Percentiles rank a stretch among this genome's conserved stretches.
These are phyloP conservation scores for Leucoma salicis DNA, from an alignment of 2,888 invertebrate genomes.

Conservation along the genomic window DNA sequence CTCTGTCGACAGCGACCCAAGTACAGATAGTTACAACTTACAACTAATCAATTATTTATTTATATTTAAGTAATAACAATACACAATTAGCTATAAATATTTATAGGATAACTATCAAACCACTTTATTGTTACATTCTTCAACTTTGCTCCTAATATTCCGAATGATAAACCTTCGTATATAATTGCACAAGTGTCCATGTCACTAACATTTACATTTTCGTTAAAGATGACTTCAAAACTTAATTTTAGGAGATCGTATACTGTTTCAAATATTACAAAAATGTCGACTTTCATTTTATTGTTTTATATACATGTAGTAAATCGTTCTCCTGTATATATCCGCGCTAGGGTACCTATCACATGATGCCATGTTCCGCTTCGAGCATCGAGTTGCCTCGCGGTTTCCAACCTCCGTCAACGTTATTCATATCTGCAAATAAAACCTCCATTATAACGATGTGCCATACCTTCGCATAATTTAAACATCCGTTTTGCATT, in stretches of 20 bases:
- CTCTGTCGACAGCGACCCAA: conserved; percentile 63
- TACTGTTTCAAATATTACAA: conserved; percentile 83
- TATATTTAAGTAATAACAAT: conserved; percentile 82
- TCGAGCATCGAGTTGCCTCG: conserved; percentile 21
- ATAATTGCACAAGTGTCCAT: conserved; percentile 66
- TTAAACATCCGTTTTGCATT: conserved; percentile 26
- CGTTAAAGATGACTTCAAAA: conserved; percentile 80
- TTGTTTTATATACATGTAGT: conserved; percentile 75
- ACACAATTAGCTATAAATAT: conserved; percentile 83
- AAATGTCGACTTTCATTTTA: conserved; percentile 59
- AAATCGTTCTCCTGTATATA: conserved; percentile 74
- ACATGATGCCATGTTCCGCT: conserved; percentile 32
- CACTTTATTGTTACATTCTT: conserved; percentile 70
- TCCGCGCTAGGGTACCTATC: conserved; percentile 50
- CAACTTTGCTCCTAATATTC: conserved; percentile 63
- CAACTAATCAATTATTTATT: conserved; percentile 81
- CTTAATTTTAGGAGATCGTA: conserved; percentile 82
- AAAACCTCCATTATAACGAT: conserved; percentile 31
- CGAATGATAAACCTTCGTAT: conserved; percentile 49
- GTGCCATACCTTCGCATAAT: conserved; percentile 21
- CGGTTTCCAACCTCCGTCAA: conserved; percentile 54
- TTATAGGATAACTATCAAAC: conserved; percentile 81
- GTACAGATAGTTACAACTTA: conserved; percentile 79
- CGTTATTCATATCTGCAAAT: conserved; percentile 72
- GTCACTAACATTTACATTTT: conserved; percentile 68